A percentile compares a stretch with the other conserved stretches of the same genome.
Conservation (phyloP, 2,113 vertebrate genomes). For the Podiceps cristatus region DNA sequence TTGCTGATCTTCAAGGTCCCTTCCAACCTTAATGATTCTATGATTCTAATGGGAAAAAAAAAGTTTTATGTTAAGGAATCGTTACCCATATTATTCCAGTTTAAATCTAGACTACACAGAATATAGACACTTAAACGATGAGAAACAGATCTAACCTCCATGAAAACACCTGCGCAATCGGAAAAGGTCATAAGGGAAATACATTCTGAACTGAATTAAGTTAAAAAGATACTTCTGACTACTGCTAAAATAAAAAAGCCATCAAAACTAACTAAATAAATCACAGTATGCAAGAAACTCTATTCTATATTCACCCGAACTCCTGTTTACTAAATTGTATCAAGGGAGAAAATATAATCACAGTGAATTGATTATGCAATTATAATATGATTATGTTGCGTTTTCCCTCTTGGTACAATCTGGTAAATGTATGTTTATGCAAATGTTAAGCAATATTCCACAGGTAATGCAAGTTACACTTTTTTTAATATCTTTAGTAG, state of each 20-base stretch:
- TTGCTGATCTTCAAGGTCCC: no score
- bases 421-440: conserved; percentile 71
- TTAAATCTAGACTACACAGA: not conserved
- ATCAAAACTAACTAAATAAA: conserved; percentile 47
- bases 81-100: not conserved
- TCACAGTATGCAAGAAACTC: conserved; percentile 42
- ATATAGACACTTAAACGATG: not conserved
- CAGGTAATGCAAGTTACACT: conserved; percentile 56
- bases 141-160: not conserved
- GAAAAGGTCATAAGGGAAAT: conserved; percentile 12
- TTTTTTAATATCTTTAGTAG: not conserved
- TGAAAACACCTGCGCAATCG: not conserved
- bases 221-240: not conserved
- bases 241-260: conserved; percentile 10
- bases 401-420: conserved; percentile 72
- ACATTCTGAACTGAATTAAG: not conserved
- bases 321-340: conserved; percentile 69
- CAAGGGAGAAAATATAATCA: conserved; percentile 76
- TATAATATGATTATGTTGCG: conserved; percentile 67
- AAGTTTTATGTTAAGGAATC: not conserved
- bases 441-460: conserved; percentile 66
- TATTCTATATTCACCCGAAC: conserved; percentile 39
- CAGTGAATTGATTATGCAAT: conserved; percentile 72
- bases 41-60: not conserved
- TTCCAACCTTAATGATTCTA: no score